Percentiles rank a stretch among this genome's conserved stretches.
Conservation (phyloP, 2,113 vertebrate genomes). For the Antennarius striatus region DNA sequence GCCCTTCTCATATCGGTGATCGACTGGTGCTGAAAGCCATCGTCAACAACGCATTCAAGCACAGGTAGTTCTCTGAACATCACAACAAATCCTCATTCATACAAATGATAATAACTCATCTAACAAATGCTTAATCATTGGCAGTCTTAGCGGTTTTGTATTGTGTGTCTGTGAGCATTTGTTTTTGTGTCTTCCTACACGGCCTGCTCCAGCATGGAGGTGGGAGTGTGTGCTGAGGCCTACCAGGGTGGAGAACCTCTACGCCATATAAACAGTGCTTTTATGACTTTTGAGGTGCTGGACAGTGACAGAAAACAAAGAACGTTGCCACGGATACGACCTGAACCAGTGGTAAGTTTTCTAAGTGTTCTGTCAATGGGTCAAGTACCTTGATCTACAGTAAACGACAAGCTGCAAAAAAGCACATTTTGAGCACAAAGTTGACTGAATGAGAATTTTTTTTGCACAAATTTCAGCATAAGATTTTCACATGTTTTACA, state of each 20-base stretch:
- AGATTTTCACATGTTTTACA: constrained; percentile 49
- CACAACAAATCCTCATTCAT: no score
- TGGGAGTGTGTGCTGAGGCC: constrained; percentile 93
- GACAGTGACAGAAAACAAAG: constrained; percentile 81
- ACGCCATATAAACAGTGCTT: constrained; percentile 95
- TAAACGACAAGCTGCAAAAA: neutral
- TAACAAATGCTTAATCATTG: neutral
- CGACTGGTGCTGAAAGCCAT: constrained; percentile 94
- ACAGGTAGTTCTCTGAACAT: constrained; percentile 80
- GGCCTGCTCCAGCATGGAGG: constrained; percentile 89
- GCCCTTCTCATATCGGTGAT: constrained; percentile 93
- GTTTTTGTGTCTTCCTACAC: constrained; percentile 69
- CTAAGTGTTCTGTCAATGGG: neutral
- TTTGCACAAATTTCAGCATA: neutral
- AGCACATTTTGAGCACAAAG: neutral
- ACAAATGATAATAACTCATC: neutral
- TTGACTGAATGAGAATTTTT: no score
- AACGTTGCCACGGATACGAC: constrained; percentile 85
- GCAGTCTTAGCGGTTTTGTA: neutral
- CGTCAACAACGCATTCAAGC: constrained; percentile 94
- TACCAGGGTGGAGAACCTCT: constrained; percentile 83
- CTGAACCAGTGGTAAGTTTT: constrained; percentile 86
- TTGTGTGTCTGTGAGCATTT: neutral
- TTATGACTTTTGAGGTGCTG: constrained; percentile 95
- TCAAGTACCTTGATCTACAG: neutral